Base-by-base conservation (phyloP, 2,113 vertebrate species). In the Clarias gariepinus region DNA sequence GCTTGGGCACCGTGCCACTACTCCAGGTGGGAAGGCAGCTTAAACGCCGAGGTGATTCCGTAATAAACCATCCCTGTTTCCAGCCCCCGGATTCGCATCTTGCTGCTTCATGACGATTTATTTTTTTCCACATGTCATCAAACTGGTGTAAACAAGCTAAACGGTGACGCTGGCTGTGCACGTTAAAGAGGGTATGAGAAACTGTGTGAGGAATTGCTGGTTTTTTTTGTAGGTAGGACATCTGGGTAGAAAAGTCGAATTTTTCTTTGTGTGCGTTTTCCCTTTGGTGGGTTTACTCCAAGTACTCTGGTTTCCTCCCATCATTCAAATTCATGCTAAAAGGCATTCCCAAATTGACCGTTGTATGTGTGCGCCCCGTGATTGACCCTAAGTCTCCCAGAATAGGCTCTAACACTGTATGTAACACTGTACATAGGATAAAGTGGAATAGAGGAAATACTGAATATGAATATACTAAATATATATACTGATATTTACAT, bases 1-100 rank as follows among this genome's bases (percentile, higher is more conserved):
- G 66, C 77, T 86, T 87, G 90, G 90, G 90, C 90, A 90, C 41
- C 55, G 80, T 89, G 90, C 90, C 90, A 91, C 79, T 64, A 71
- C 88, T 91, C 85, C 89, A 91, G 90, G 89, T 90, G 89, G 88
- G 77, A 41, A 83, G 57, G 84, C 88, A 68, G 87, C 82, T 74
- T 89, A 90, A 91, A 88, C 57, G 58, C 86, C 55, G 76, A 91
- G 81, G 87, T 86, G 83, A 89, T 86, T 87, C 77, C 85, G 87
- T 85, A 88, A 90, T 86, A 91, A 91, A 90, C 87, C 84, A 69
- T 58, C 87, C 86, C 76, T 69, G 87, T 86, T 84, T 89, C 85
- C 85, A 84, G 68, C 85, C 87, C 86, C 61, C 71, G 58, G 86
- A 86, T 86, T 53, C 66, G 7, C 82, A 82, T 77, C 87, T 88